A percentile compares a stretch with the other conserved stretches of the same genome.
Conservation (phyloP, 2,113 vertebrate species). For the Chloroceryle aenea region DNA sequence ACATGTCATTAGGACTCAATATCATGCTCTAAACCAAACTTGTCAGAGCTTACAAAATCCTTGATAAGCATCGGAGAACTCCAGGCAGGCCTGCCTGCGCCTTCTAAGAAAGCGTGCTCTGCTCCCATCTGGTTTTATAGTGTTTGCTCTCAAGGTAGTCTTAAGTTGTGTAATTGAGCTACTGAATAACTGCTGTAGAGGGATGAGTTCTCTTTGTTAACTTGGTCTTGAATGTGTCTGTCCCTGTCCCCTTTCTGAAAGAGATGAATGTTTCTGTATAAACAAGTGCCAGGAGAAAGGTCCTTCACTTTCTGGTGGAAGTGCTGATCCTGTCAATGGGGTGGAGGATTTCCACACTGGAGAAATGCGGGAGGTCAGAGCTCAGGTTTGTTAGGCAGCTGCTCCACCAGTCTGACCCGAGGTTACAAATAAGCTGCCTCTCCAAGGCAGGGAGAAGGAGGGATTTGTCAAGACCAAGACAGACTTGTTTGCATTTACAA, state of each 20-base stretch:
- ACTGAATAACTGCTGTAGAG: neutral
- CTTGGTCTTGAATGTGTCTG: accelerated
- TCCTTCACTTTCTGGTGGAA: neutral
- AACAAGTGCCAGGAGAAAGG: neutral
- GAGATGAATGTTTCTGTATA: neutral
- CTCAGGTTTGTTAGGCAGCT: neutral
- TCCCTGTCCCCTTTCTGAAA: neutral
- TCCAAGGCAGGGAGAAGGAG: neutral
- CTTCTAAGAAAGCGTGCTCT: neutral
- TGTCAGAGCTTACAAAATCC: neutral
- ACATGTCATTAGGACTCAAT: accelerated
- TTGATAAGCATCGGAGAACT: neutral
- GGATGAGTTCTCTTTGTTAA: neutral
- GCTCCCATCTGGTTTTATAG: accelerated
- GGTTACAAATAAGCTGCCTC: neutral
- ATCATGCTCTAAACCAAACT: neutral
- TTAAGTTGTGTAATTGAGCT: neutral
- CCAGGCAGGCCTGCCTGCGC: neutral
- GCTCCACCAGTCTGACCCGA: neutral
- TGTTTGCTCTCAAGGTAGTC: neutral
- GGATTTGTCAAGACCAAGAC: neutral
- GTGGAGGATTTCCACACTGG: neutral
- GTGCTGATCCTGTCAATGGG: neutral
- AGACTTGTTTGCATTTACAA: neutral
- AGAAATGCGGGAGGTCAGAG: neutral